phyloP scores from a whole-genome alignment of 2,888 invertebrate genomes.

The Flexamia atlantica region DNA sequence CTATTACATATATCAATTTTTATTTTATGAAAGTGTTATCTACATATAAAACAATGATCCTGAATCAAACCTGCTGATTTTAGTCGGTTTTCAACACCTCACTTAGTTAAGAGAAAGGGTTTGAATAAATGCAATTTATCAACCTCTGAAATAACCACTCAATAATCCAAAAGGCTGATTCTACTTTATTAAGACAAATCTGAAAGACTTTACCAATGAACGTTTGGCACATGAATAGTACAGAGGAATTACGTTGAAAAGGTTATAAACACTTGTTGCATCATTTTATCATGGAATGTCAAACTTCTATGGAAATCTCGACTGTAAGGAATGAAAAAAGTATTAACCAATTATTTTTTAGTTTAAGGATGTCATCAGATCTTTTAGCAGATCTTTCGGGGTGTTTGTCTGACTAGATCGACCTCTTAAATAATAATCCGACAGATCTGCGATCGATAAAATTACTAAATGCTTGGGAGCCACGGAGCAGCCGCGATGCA shows the following conservation, averaged over 20 bases:
- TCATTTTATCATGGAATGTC: neutral
- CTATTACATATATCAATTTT: too few relatives aligned
- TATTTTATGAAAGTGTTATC: too few relatives aligned
- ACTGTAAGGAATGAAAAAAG: neutral
- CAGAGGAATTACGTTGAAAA: neutral
- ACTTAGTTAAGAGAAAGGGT: too few relatives aligned
- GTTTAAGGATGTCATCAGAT: neutral
- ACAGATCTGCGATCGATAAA: neutral
- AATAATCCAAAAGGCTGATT: neutral
- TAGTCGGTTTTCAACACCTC: too few relatives aligned
- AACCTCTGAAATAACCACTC: neutral
- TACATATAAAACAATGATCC: too few relatives aligned
- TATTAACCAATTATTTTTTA: neutral
- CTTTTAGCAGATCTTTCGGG: neutral
- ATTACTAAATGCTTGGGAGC: neutral
- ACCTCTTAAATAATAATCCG: neutral
- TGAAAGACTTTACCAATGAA: constrained; percentile 47
- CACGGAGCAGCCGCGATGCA: neutral
- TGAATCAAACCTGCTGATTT: too few relatives aligned
- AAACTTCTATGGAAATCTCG: neutral
- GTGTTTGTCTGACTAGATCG: neutral
- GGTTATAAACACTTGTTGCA: neutral
- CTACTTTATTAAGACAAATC: constrained; percentile 21
- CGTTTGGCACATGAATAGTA: constrained; percentile 37
- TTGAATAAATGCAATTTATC: neutral